These are phyloP conservation scores for Mycalesis mineus DNA, from an alignment of 2,888 invertebrate species.

Conservation along the genomic window DNA sequence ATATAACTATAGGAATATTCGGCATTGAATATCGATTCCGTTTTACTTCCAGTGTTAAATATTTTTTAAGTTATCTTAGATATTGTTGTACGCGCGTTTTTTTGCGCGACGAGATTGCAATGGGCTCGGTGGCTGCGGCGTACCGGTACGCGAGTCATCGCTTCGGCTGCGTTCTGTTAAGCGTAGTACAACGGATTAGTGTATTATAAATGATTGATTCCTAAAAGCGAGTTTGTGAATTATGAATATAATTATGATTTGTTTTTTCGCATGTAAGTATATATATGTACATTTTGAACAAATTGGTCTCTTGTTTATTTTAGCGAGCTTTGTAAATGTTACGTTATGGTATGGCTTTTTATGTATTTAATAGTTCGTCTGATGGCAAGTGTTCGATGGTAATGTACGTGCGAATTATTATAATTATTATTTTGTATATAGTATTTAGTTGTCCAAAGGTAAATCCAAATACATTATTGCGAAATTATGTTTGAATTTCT, in stretches of 20 bases:
- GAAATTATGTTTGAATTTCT: conserved; percentile 44
- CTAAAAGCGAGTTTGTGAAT: conserved; percentile 43
- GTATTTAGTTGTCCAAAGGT: conserved; percentile 70
- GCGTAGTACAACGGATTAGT: conserved; percentile 40
- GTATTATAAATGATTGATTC: conserved; percentile 34
- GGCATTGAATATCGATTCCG: conserved; percentile 36
- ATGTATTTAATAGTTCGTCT: conserved; percentile 45
- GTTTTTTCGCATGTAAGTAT: conserved; percentile 65
- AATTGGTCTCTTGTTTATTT: conserved; percentile 53
- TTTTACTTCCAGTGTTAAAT: conserved; percentile 50
- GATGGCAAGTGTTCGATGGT: conserved; percentile 31
- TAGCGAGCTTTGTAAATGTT: conserved; percentile 57
- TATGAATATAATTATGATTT: conserved; percentile 43
- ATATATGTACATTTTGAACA: conserved; percentile 74
- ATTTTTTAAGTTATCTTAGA: conserved; percentile 25
- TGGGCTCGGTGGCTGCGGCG: too few relatives aligned
- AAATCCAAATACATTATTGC: conserved; percentile 70
- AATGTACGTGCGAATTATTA: conserved; percentile 44
- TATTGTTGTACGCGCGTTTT: conserved; percentile 18
- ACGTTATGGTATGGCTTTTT: conserved; percentile 59
- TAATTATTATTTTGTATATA: conserved; percentile 65
- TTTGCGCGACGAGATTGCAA: neutral
- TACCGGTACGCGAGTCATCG: neutral
- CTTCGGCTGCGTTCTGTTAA: conserved; percentile 28
- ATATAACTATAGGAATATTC: conserved; percentile 27